These are phyloP conservation scores for Pogonognathellus flavescens DNA, from an alignment of 1,140 invertebrate genomes.

Conservation along the genomic window DNA sequence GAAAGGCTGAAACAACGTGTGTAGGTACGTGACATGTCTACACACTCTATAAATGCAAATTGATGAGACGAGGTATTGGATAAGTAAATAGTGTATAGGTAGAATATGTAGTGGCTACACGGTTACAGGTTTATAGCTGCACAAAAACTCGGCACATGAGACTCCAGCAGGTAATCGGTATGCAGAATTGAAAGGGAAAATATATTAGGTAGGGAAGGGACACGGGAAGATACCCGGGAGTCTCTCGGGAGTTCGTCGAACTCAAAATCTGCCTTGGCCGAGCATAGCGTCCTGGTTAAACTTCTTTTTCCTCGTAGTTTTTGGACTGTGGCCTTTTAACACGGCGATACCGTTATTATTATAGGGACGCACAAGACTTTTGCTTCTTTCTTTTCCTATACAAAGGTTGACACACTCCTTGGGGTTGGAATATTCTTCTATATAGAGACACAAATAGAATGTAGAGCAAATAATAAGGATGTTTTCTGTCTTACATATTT, in stretches of 20 bases:
- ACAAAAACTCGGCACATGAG: neutral
- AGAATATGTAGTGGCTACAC: neutral
- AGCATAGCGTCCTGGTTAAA: no score
- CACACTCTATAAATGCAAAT: neutral
- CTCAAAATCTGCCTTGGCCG: slow-evolving; percentile 27
- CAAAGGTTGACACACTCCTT: neutral
- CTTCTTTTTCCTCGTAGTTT: no score
- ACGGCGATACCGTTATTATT: neutral
- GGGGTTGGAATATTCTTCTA: neutral
- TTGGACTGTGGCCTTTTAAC: neutral
- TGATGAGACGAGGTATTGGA: neutral
- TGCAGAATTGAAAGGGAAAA: slow-evolving; percentile 21
- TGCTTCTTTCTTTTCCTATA: no score
- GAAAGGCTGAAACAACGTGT: no score
- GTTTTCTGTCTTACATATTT: neutral
- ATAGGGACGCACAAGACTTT: no score
- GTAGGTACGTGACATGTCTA: neutral
- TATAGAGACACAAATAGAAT: neutral
- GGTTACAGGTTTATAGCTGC: neutral
- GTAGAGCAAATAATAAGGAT: neutral
- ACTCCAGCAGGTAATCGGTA: neutral
- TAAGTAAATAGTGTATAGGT: neutral
- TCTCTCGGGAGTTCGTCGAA: slow-evolving; percentile 48
- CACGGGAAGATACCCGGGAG: slow-evolving; percentile 51
- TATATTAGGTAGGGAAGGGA: slow-evolving; percentile 6